Conservation (phyloP, 2,113 vertebrate genomes). For the Corythoichthys haematopterus region DNA sequence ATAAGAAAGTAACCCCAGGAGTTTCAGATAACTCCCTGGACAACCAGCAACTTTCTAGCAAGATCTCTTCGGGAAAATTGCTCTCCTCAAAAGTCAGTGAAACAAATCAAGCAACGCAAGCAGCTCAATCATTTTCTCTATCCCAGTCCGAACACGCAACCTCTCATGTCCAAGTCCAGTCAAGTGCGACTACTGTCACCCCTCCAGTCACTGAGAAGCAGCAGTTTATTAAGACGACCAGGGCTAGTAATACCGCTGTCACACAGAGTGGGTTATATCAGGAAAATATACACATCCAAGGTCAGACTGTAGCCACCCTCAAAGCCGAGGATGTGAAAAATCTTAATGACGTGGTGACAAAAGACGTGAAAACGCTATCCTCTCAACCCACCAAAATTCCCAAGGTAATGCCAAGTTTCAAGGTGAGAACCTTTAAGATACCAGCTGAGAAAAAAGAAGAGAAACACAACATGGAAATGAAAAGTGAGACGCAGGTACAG, state of each 20-base stretch:
- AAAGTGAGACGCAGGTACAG: constrained; percentile 33
- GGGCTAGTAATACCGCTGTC: constrained; percentile 45
- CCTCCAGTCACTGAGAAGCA: constrained; percentile 51
- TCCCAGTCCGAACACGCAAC: constrained; percentile 25
- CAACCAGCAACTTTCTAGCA: constrained; percentile 37
- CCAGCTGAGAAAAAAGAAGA: constrained; percentile 63
- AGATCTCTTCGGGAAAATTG: constrained; percentile 26
- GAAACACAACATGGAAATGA: constrained; percentile 31
- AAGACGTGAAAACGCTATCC: constrained; percentile 50
- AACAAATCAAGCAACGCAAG: constrained; percentile 28
- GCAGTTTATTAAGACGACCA: constrained; percentile 56
- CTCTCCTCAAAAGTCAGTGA: constrained; percentile 20
- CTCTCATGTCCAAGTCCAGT: constrained; percentile 38
- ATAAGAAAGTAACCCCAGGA: constrained; percentile 55
- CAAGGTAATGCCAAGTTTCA: constrained; percentile 71
- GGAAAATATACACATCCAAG: constrained; percentile 54
- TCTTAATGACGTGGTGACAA: constrained; percentile 42
- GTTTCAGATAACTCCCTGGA: constrained; percentile 33
- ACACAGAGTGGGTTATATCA: constrained; percentile 55
- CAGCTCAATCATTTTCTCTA: constrained; percentile 16
- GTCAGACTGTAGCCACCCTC: constrained; percentile 46
- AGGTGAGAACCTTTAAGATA: constrained; percentile 74
- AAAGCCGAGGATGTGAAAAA: constrained; percentile 65
- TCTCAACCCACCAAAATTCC: constrained; percentile 67
- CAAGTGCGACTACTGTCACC: constrained; percentile 33